Conservation (phyloP, 2,113 vertebrate species). For the Gymnogyps californianus region DNA sequence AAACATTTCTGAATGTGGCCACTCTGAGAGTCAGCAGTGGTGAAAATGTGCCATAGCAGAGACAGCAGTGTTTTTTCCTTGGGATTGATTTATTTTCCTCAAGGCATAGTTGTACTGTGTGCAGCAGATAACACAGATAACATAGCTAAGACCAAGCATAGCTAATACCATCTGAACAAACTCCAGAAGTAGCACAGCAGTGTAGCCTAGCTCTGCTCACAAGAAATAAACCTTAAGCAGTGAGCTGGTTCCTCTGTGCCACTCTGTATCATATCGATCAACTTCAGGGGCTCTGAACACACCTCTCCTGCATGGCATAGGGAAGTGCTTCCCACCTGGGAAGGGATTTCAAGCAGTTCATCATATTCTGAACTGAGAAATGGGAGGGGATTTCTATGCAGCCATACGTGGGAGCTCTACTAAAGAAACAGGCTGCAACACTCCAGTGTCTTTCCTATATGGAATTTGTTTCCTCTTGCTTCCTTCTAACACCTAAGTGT, state of each 20-base stretch:
- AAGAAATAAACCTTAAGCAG: background rate
- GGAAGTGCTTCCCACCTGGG: background rate
- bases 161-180: background rate
- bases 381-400: background rate
- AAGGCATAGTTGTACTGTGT: accelerated
- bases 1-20: background rate
- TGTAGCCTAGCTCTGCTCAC: background rate
- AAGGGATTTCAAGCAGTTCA: background rate
- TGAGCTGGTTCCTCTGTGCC: background rate
- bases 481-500: background rate
- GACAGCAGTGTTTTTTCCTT: background rate
- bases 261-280: background rate
- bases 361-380: background rate
- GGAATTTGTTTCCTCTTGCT: background rate
- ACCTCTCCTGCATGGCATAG: background rate
- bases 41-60: background rate
- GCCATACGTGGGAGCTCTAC: background rate
- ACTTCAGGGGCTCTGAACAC: background rate
- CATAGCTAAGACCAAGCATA: background rate
- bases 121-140: background rate
- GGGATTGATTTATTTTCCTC: background rate
- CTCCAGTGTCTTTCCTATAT: background rate
- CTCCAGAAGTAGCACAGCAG: background rate
- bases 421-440: background rate
- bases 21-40: background rate